phyloP scores from a whole-genome alignment of 2,888 invertebrate genomes.

The Argyra leucocephala region DNA sequence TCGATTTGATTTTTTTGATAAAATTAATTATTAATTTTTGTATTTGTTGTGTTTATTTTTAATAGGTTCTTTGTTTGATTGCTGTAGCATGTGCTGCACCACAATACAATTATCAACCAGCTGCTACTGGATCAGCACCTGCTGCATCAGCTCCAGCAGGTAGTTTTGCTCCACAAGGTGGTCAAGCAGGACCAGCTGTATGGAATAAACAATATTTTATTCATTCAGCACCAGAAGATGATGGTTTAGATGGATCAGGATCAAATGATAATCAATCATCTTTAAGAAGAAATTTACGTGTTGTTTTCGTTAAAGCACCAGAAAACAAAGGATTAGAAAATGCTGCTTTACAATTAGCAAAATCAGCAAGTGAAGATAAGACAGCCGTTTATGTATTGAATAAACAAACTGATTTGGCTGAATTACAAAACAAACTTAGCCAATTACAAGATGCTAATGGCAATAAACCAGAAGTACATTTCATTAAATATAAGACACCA shows the following conservation, averaged over 20 bases:
- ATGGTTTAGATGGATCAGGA: conserved; percentile 28
- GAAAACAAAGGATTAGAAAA: conserved; percentile 29
- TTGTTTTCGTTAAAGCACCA: conserved; percentile 37
- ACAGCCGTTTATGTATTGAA: conserved; percentile 38
- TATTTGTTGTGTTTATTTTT: no score
- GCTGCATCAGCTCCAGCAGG: not conserved
- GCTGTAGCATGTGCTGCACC: conserved; percentile 25
- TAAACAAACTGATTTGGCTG: conserved; percentile 30
- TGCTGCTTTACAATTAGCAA: conserved; percentile 30
- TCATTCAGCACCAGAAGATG: conserved; percentile 37
- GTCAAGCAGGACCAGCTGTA: conserved; percentile 23
- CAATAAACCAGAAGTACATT: conserved; percentile 32
- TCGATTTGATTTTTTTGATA: not conserved
- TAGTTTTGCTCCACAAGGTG: not conserved
- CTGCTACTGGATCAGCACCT: not conserved
- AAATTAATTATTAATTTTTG: not conserved
- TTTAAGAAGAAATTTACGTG: conserved; percentile 34
- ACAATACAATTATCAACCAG: conserved; percentile 11
- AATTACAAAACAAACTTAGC: conserved; percentile 28
- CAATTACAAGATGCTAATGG: conserved; percentile 26
- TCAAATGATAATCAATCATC: conserved; percentile 19
- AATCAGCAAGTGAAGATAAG: conserved; percentile 33
- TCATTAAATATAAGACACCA: conserved; percentile 30
- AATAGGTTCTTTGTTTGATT: conserved; percentile 28
- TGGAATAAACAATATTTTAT: conserved; percentile 36